Conservation (phyloP, 2,113 vertebrate species). For the Indicator indicator region DNA sequence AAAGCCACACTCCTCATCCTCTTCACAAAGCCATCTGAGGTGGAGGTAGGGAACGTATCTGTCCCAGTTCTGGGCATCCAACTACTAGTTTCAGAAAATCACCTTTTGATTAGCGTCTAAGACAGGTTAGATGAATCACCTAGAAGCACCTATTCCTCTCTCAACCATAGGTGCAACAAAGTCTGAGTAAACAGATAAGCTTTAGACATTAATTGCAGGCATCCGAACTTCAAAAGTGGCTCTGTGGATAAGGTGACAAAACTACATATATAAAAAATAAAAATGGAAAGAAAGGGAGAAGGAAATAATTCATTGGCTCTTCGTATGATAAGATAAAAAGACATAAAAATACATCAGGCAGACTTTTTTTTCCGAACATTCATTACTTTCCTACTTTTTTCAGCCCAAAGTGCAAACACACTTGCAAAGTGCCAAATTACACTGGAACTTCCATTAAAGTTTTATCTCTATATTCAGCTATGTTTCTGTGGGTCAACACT, state of each 20-base stretch:
- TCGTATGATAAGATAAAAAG: not conserved
- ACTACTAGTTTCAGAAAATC: not conserved
- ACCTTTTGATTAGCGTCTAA: slow-evolving; percentile 1
- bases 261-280: not conserved
- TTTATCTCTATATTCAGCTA: not conserved
- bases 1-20: not conserved
- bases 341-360: not conserved
- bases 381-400: not conserved
- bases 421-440: not conserved
- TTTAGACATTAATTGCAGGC: not conserved
- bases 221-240: not conserved
- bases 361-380: not conserved
- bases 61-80: not conserved
- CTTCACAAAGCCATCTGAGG: not conserved
- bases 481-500: not conserved
- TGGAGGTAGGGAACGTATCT: not conserved
- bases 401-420: not conserved
- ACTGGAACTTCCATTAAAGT: not conserved
- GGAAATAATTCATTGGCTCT: not conserved
- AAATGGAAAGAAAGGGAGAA: not conserved
- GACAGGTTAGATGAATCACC: slow-evolving; percentile 14
- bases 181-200: not conserved
- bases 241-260: not conserved
- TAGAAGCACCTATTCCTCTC: not conserved
- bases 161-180: not conserved